These are phyloP conservation scores for Manduca sexta DNA, from an alignment of 1,140 invertebrate genomes.

Conservation along the genomic window DNA sequence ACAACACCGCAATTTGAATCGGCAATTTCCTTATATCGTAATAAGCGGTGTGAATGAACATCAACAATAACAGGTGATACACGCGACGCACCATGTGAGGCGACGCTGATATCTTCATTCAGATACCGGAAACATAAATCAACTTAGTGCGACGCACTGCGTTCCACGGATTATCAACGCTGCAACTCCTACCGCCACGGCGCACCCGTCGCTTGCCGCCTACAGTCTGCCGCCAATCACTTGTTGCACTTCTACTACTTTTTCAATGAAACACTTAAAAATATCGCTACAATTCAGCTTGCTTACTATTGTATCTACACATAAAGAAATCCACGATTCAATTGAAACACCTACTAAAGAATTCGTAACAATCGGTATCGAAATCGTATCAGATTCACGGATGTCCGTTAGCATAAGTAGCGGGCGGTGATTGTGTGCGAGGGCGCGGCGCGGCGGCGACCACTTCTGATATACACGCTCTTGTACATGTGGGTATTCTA, in stretches of 20 bases:
- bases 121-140: slow-evolving; percentile 64
- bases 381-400: slow-evolving; percentile 6
- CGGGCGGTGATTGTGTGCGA: no score
- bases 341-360: neutral
- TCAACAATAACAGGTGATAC: slow-evolving; percentile 38
- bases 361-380: neutral
- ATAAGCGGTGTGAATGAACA: slow-evolving; percentile 48
- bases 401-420: slow-evolving; percentile 3
- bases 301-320: no score
- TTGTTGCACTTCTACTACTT: neutral
- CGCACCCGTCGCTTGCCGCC: neutral
- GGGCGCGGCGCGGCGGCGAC: neutral
- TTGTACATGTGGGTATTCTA: slow-evolving; percentile 3
- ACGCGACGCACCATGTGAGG: slow-evolving; percentile 35
- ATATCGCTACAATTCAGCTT: no score
- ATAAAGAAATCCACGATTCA: neutral
- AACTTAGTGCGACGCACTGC: slow-evolving; percentile 41
- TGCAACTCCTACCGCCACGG: neutral
- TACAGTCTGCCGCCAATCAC: slow-evolving; percentile 17
- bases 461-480: neutral
- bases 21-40: slow-evolving; percentile 32
- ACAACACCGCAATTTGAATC: slow-evolving; percentile 23
- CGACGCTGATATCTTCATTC: slow-evolving; percentile 64
- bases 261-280: no score
- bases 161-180: slow-evolving; percentile 6